Conservation (phyloP, 1,140 invertebrate genomes). For the Cheumatopsyche charites region DNA sequence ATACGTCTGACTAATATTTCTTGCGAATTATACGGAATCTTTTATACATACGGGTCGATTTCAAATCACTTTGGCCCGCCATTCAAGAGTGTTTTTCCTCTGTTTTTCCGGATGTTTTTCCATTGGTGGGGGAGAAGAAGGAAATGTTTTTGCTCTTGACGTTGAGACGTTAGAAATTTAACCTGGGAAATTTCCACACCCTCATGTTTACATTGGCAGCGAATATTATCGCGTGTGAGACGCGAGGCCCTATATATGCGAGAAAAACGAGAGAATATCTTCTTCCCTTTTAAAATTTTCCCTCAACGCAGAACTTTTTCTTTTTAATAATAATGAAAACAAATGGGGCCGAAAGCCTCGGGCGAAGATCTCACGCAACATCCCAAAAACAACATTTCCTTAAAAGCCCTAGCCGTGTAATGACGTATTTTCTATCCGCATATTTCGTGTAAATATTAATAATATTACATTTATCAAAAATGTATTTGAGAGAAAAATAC, state of each 20-base stretch:
- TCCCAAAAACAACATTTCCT: slow-evolving; percentile 23
- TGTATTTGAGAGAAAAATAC: too few relatives aligned
- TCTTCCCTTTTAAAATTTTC: slow-evolving; percentile 19
- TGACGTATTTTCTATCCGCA: slow-evolving; percentile 1
- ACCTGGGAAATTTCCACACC: slow-evolving; percentile 24
- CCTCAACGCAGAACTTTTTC: slow-evolving; percentile 3
- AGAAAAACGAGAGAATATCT: slow-evolving; percentile 10
- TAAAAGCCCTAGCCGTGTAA: slow-evolving; percentile 19
- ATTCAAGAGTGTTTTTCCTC: slow-evolving; percentile 23
- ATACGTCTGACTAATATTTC: too few relatives aligned
- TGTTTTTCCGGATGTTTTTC: slow-evolving; percentile 32
- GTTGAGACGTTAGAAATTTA: slow-evolving; percentile 33
- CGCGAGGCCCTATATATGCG: not conserved
- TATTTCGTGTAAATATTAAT: slow-evolving; percentile 5
- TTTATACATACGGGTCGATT: slow-evolving; percentile 4
- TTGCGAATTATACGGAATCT: not conserved
- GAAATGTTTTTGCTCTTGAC: slow-evolving; percentile 29
- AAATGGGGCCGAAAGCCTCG: slow-evolving; percentile 5
- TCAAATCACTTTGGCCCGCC: slow-evolving; percentile 21
- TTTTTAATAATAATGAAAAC: slow-evolving; percentile 32
- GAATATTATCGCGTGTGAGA: slow-evolving; percentile 22
- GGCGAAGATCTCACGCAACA: slow-evolving; percentile 20
- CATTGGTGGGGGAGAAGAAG: not conserved
- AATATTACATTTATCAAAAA: not conserved
- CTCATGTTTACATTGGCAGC: slow-evolving; percentile 27